Evolutionary conservation across 2,797 vertebrate species (phyloP), one percentile per base, ranked within the genome.

Genomic region (Steatocranus sp.): DNA sequence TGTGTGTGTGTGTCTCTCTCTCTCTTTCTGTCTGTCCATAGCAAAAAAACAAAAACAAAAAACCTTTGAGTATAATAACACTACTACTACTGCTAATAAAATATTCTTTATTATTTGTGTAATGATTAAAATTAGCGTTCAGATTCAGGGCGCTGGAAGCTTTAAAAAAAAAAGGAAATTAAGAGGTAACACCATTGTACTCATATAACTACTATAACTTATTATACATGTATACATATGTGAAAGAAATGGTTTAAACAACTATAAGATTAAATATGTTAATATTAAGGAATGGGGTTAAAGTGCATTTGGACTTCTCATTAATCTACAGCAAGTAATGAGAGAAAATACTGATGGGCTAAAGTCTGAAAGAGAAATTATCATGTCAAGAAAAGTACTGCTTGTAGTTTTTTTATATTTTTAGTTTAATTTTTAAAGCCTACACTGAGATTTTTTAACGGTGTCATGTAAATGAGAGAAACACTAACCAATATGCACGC

Each of bases 401-500:
- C 66, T 46, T 18, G 15, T 70, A 18, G 9, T 46, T 70, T 46
- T 25, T 70, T 27, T 46, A 18, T 70, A 18, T 46, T 46, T 27
- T 2, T 18, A 18, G 4, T 46, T 70, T 27, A 8, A 27, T 18
- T 70, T 70, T 46, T 17, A 70, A 70, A 70, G 6, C 66, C 38
- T 27, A 46, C 15, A 27, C 3, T 30, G 15, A 18, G 23, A 0
- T 18, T 17, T 38, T 70, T 1, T 46, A 46, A 18, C 23, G 38
- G 14, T 30, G 41, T 46, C 0, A 2, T 3, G 15, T 30, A 0
- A 48, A 25, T 36, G 1, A 43, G 38, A 7, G 38, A 41, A 25
- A 23, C 11, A 11, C 41, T 18, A 73, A 27, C 63, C 14, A 68
- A 12, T n/a, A 4, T 11, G 18, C 0, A 5, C 3, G 0, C 1